Conservation (phyloP, 2,888 invertebrate genomes). For the Eupithecia inturbata region DNA sequence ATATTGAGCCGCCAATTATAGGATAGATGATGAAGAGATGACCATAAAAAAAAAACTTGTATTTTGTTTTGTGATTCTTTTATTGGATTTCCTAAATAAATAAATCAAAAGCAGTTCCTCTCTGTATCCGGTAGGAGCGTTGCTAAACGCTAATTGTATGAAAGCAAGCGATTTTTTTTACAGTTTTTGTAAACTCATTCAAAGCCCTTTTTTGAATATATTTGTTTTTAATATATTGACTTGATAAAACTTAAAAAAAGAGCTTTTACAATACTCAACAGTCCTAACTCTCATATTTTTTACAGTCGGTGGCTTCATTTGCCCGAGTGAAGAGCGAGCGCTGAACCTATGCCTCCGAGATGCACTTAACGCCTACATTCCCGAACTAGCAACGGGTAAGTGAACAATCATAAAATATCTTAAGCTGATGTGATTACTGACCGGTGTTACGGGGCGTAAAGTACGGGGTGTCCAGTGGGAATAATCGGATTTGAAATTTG, state of each 20-base stretch:
- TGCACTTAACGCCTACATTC: constrained; percentile 85
- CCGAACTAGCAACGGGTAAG: constrained; percentile 84
- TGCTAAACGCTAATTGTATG: neutral
- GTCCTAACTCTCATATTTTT: constrained; percentile 30
- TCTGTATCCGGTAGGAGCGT: neutral
- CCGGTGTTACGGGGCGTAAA: neutral
- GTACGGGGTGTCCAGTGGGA: too few relatives aligned
- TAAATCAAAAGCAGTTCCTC: too few relatives aligned
- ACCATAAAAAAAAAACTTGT: too few relatives aligned
- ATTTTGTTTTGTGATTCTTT: too few relatives aligned
- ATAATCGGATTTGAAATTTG: too few relatives aligned
- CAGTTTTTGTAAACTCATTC: neutral
- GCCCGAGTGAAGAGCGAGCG: constrained; percentile 86
- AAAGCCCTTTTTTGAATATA: neutral
- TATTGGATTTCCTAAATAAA: too few relatives aligned
- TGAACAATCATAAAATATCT: neutral
- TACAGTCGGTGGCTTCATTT: constrained; percentile 87
- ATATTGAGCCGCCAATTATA: too few relatives aligned
- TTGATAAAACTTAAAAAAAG: neutral
- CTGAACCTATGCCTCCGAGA: constrained; percentile 86
- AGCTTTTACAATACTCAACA: neutral
- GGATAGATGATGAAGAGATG: too few relatives aligned
- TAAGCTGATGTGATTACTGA: too few relatives aligned
- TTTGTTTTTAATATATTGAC: neutral
- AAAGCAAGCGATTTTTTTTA: neutral